Conservation (phyloP, 2,113 vertebrate species). For the Nipponia nippon region DNA sequence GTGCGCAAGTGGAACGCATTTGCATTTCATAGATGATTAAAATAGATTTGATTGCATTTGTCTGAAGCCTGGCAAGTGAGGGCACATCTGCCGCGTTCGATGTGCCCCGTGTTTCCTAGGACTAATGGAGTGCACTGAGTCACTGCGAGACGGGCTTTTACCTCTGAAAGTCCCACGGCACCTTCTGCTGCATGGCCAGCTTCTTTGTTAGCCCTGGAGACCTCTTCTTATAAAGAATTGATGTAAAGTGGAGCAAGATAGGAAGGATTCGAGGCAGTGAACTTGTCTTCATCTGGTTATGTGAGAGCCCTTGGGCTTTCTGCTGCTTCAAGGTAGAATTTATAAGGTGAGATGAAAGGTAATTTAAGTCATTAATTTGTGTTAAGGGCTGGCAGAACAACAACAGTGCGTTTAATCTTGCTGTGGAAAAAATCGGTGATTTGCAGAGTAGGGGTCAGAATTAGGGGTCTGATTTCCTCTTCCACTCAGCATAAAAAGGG, state of each 20-base stretch:
- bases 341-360: slow-evolving; percentile 71
- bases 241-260: slow-evolving; percentile 53
- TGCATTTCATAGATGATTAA: slow-evolving; percentile 81
- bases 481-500: background rate
- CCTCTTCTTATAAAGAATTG: slow-evolving; percentile 64
- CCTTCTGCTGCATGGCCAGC: slow-evolving; percentile 37
- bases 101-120: slow-evolving; percentile 28
- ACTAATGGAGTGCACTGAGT: slow-evolving; percentile 51
- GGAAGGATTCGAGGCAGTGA: slow-evolving; percentile 46
- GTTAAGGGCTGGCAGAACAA: slow-evolving; percentile 67
- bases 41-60: slow-evolving; percentile 74
- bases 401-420: slow-evolving; percentile 28
- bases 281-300: slow-evolving; percentile 66
- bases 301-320: slow-evolving; percentile 61
- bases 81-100: slow-evolving; percentile 62
- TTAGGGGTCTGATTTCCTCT: slow-evolving; percentile 23
- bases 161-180: slow-evolving; percentile 47
- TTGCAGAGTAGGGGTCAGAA: slow-evolving; percentile 3
- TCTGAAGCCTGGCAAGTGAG: slow-evolving; percentile 64
- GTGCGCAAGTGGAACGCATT: slow-evolving; percentile 69
- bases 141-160: background rate
- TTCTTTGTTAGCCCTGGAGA: slow-evolving; percentile 61
- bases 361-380: slow-evolving; percentile 71
- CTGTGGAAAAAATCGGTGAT: slow-evolving; percentile 7
- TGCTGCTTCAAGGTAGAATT: slow-evolving; percentile 69